Percentiles rank a stretch among this genome's conserved stretches.
Evolutionary conservation across 2,113 vertebrate species (phyloP).

Genomic region (Trematocara unimaculatum): DNA sequence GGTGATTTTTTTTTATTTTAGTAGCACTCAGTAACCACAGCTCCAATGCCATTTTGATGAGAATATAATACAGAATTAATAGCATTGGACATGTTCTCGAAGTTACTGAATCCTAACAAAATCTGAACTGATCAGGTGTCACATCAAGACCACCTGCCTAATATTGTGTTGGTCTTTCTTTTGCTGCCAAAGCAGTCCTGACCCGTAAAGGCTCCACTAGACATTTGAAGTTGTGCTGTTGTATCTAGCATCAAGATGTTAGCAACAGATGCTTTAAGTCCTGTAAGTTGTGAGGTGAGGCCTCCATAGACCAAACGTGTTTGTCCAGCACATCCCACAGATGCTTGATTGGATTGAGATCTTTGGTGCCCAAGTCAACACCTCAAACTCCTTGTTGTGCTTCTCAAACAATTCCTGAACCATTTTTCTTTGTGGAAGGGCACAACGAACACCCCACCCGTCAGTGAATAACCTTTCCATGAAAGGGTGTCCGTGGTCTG

Average conservation of each 20-base stretch:
- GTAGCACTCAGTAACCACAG: neutral
- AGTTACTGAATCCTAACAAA: neutral
- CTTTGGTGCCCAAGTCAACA: neutral
- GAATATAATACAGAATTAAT: neutral
- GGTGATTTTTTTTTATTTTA: neutral
- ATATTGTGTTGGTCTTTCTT: neutral
- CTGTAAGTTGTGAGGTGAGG: neutral
- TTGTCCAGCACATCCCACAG: neutral
- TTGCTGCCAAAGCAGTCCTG: neutral
- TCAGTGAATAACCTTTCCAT: neutral
- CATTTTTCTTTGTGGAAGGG: neutral
- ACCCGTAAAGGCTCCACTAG: neutral
- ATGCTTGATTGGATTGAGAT: neutral
- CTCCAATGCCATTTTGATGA: neutral
- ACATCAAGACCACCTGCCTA: neutral
- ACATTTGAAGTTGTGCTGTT: neutral
- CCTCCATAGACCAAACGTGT: neutral
- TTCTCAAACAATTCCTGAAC: neutral
- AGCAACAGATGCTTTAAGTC: neutral
- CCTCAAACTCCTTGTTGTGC: neutral
- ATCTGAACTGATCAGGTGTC: neutral
- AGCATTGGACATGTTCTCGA: neutral
- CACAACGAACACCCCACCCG: neutral
- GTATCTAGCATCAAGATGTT: neutral
- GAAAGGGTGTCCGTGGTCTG: neutral